phyloP scores from a whole-genome alignment of 2,888 invertebrate genomes.

The Resseliella maxima region DNA sequence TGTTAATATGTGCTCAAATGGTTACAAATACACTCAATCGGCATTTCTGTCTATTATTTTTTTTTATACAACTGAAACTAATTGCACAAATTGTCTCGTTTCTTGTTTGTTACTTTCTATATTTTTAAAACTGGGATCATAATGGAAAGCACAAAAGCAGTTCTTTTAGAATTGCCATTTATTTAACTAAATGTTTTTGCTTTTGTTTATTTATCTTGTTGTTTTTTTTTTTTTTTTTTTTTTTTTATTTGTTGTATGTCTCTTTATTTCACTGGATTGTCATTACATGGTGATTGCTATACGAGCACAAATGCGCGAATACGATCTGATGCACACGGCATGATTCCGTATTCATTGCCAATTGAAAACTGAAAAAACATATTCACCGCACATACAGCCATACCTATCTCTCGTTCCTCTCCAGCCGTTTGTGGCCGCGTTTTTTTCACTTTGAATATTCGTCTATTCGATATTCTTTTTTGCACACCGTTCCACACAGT shows the following conservation, averaged over 20 bases:
- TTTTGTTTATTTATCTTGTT: too few relatives aligned
- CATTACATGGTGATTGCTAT: neutral
- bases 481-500: neutral
- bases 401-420: conserved; percentile 34
- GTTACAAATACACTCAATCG: neutral
- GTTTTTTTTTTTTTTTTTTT: neutral
- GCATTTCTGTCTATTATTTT: neutral
- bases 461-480: neutral
- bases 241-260: too few relatives aligned
- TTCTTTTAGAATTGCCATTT: conserved; percentile 19
- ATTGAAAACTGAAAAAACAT: conserved; percentile 40
- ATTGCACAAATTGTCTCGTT: conserved; percentile 18
- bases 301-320: conserved; percentile 23
- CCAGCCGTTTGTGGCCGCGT: conserved; percentile 42
- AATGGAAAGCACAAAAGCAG: neutral
- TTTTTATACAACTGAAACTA: conserved; percentile 5
- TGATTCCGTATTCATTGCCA: conserved; percentile 53
- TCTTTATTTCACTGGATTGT: neutral
- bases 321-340: conserved; percentile 18
- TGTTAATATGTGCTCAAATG: neutral
- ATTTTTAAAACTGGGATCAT: neutral
- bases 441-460: conserved; percentile 26
- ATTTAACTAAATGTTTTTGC: neutral
- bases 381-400: neutral
- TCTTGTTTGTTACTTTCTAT: neutral